phyloP scores from a whole-genome alignment of 37 sponge, comb jelly and placozoan genomes.

The Spongilla lacustris region DNA sequence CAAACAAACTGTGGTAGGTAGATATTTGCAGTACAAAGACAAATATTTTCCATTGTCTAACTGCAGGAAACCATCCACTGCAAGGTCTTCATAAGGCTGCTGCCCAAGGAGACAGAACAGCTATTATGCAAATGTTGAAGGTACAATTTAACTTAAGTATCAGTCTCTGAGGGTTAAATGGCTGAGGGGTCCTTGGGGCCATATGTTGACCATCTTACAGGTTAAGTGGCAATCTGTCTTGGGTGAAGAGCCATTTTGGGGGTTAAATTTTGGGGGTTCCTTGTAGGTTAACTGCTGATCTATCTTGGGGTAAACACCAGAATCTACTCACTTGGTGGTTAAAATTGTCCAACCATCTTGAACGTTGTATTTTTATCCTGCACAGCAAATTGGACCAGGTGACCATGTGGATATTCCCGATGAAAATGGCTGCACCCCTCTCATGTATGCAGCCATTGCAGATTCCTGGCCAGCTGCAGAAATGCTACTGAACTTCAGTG shows the following conservation, averaged over 20 bases:
- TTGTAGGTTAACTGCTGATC: too few species aligned
- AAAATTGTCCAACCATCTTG: too few species aligned
- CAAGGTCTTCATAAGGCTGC: conserved; percentile 80
- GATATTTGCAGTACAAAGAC: too few species aligned
- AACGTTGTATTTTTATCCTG: neutral
- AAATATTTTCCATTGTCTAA: neutral
- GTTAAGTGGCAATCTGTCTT: too few species aligned
- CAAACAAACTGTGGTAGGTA: too few species aligned
- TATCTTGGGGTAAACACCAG: too few species aligned
- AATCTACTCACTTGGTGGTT: too few species aligned
- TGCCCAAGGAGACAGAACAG: conserved; percentile 53
- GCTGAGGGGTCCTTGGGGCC: too few species aligned
- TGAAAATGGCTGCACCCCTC: conserved; percentile 74
- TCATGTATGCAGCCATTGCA: conserved; percentile 89
- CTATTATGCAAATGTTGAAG: conserved; percentile 76
- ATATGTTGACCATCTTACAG: too few species aligned
- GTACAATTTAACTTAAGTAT: conserved; percentile 4
- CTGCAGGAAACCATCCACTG: conserved; percentile 49
- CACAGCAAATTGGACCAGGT: conserved; percentile 50
- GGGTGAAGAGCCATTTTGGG: too few species aligned
- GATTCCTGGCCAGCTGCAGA: conserved; percentile 78
- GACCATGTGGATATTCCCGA: conserved; percentile 69
- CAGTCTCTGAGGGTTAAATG: too few species aligned
- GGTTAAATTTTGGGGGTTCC: too few species aligned
- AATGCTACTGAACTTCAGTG: conserved; percentile 76